These are phyloP conservation scores for Tetramorium bicarinatum DNA, from an alignment of 2,888 invertebrate genomes.

Conservation along the genomic window DNA sequence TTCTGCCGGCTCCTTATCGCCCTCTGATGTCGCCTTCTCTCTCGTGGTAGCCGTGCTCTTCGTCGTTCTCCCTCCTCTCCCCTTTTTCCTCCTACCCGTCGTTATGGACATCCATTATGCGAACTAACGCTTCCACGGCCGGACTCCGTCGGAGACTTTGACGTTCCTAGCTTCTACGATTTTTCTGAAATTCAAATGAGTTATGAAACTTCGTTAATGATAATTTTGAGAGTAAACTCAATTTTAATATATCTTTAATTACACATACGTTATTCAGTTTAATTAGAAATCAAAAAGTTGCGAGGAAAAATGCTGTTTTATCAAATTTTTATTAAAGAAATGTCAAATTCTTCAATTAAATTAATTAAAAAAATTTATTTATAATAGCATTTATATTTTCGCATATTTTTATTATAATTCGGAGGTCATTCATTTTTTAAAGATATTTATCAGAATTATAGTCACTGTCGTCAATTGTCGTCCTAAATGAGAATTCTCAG, in stretches of 20 bases:
- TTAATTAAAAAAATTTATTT: not conserved
- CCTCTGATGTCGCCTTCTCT: conserved; percentile 62
- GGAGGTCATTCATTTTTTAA: not conserved
- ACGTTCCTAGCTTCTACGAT: not conserved
- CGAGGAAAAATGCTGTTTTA: not conserved
- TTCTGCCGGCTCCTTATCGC: conserved; percentile 74
- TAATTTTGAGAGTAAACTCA: not conserved
- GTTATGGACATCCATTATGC: conserved; percentile 61
- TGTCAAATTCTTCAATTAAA: not conserved
- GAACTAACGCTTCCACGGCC: conserved; percentile 51
- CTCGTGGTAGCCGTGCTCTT: conserved; percentile 39
- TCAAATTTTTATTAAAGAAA: not conserved
- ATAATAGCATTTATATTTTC: not conserved
- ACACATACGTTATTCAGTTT: not conserved
- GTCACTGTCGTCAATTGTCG: not conserved
- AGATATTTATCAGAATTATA: not conserved
- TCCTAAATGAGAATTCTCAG: not conserved
- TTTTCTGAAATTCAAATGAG: conserved; percentile 14
- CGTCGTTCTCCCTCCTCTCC: not conserved
- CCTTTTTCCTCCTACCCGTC: conserved; percentile 10
- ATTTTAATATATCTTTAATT: conserved; percentile 7
- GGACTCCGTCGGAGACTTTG: conserved; percentile 10
- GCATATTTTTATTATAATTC: not conserved
- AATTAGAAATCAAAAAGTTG: not conserved
- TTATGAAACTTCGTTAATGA: not conserved